Conservation (phyloP, 2,797 vertebrate species). For the Nothura maculosa region DNA sequence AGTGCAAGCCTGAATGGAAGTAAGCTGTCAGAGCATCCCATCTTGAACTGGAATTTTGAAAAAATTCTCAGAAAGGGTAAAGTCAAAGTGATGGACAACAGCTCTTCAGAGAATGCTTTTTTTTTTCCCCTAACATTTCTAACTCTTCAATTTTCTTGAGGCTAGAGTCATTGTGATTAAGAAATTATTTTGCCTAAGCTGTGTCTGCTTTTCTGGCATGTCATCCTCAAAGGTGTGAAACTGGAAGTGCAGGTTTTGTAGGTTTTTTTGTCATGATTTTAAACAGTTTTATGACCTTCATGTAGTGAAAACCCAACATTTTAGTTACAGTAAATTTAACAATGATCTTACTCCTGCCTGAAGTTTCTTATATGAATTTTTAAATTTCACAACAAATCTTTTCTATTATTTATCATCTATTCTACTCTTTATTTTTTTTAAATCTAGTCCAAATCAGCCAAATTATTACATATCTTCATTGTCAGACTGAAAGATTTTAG, state of each 20-base stretch:
- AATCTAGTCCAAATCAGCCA: not conserved
- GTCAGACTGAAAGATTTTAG: not conserved
- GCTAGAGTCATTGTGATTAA: not conserved
- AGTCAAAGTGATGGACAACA: not conserved
- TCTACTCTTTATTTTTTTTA: not conserved
- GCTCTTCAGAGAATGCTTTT: not conserved
- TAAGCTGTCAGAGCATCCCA: not conserved
- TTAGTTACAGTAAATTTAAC: not conserved
- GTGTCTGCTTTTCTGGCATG: not conserved
- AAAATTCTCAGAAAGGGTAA: not conserved
- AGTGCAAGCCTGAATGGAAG: not conserved
- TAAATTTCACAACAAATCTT: not conserved
- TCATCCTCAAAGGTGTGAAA: not conserved
- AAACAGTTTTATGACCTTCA: not conserved
- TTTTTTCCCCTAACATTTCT: not conserved
- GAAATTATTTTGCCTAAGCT: not conserved
- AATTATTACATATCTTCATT: not conserved
- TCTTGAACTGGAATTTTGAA: not conserved
- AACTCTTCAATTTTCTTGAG: not conserved
- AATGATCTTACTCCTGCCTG: not conserved
- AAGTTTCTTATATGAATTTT: not conserved
- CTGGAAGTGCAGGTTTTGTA: conserved; percentile 16
- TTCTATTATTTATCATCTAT: not conserved
- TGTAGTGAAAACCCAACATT: not conserved
- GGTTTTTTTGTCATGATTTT: not conserved